Evolutionary conservation across 1,140 invertebrate species (phyloP).

Genomic region (Wiebesia pumilae): DNA sequence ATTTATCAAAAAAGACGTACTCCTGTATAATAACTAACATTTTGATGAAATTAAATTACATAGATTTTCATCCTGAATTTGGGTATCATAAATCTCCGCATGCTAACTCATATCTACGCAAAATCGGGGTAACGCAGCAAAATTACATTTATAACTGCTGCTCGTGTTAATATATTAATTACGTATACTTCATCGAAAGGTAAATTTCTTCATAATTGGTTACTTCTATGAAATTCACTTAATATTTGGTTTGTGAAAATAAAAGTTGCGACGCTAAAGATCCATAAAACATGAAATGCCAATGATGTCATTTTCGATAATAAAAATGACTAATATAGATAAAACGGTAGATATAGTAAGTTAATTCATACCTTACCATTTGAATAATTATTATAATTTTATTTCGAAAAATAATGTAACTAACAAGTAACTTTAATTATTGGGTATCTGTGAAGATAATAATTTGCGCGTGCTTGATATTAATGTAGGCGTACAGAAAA

Average conservation of each 20-base stretch:
- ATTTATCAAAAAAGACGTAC: too few relatives aligned
- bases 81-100: background rate
- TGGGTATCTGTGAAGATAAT: too few relatives aligned
- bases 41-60: too few relatives aligned
- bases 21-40: too few relatives aligned
- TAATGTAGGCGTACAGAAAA: too few relatives aligned
- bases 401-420: background rate
- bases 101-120: background rate
- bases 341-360: background rate
- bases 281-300: background rate
- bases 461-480: too few relatives aligned
- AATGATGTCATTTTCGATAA: background rate
- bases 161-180: constrained; percentile 12
- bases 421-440: too few relatives aligned
- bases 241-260: background rate
- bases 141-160: constrained; percentile 23
- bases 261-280: too few relatives aligned
- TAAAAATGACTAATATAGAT: background rate
- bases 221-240: background rate
- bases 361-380: background rate
- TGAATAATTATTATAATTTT: background rate
- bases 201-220: background rate
- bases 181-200: constrained; percentile 6
- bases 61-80: too few relatives aligned
- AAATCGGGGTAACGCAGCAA: background rate